Evolutionary conservation across 2,888 invertebrate species (phyloP).

Genomic region (Dynastes hyllus): DNA sequence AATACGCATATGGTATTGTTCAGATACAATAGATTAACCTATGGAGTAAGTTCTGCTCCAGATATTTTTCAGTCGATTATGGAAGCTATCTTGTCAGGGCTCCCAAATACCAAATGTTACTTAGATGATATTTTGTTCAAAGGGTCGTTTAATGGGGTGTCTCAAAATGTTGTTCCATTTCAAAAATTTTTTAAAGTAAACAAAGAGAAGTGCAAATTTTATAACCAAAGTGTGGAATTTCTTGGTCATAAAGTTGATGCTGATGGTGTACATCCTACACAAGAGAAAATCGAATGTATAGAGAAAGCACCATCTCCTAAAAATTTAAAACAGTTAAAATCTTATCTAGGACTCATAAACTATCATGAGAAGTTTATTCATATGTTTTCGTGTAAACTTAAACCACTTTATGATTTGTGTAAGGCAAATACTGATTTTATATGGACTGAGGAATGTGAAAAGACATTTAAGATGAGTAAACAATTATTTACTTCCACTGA

Average conservation of each 20-base stretch:
- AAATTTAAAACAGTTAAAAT: slow-evolving; percentile 51
- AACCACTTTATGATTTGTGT: slow-evolving; percentile 51
- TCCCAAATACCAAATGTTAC: slow-evolving; percentile 17
- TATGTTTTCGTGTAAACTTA: slow-evolving; percentile 52
- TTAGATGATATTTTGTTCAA: slow-evolving; percentile 44
- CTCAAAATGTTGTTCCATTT: slow-evolving; percentile 29
- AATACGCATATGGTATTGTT: slow-evolving; percentile 56
- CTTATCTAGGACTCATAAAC: slow-evolving; percentile 54
- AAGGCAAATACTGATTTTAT: slow-evolving; percentile 51
- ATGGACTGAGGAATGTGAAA: slow-evolving; percentile 49
- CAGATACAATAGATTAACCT: slow-evolving; percentile 54
- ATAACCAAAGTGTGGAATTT: slow-evolving; percentile 35
- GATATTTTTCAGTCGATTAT: slow-evolving; percentile 32
- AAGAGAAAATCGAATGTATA: slow-evolving; percentile 51
- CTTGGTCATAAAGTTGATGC: slow-evolving; percentile 41
- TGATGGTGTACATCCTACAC: slow-evolving; percentile 62
- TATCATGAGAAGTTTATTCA: slow-evolving; percentile 2
- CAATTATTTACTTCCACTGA: slow-evolving; percentile 47
- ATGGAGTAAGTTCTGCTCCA: slow-evolving; percentile 51
- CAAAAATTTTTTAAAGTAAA: slow-evolving; percentile 39
- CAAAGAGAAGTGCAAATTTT: slow-evolving; percentile 37
- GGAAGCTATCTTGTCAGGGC: slow-evolving; percentile 39
- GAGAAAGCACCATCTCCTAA: slow-evolving; percentile 50
- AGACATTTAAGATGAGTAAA: slow-evolving; percentile 54
- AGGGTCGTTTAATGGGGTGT: slow-evolving; percentile 39